Conservation (phyloP, 2,888 invertebrate species). For the Molanna angustata region DNA sequence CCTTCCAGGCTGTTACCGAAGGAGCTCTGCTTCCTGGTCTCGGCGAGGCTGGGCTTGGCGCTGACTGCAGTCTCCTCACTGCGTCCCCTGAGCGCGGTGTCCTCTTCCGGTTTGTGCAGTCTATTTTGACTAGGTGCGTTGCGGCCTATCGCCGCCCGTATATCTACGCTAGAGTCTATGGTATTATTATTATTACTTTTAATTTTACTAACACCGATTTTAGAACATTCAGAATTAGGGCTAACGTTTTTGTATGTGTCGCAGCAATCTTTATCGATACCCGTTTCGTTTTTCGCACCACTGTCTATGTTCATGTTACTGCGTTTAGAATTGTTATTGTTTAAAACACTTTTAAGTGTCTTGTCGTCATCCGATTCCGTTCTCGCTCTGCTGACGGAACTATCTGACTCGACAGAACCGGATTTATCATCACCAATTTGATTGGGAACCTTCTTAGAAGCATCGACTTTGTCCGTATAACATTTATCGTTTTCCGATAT, state of each 20-base stretch:
- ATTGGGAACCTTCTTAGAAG: not conserved
- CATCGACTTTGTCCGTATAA: not conserved
- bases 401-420: too few species aligned
- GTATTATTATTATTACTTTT: not conserved
- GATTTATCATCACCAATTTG: not conserved
- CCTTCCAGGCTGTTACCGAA: conserved; percentile 25
- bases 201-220: conserved; percentile 4
- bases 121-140: not conserved
- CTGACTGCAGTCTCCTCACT: not conserved
- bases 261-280: not conserved
- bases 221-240: conserved; percentile 1
- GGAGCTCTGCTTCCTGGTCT: conserved; percentile 7
- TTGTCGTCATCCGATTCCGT: not conserved
- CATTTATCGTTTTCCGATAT: not conserved
- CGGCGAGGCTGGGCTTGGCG: conserved; percentile 4
- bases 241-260: not conserved
- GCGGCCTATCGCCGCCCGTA: conserved; percentile 3
- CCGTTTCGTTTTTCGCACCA: conserved; percentile 1
- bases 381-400: too few species aligned
- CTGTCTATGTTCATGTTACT: conserved; percentile 19
- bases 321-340: conserved; percentile 18
- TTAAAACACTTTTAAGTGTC: not conserved
- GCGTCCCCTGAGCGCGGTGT: not conserved
- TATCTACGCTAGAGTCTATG: not conserved
- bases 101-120: conserved; percentile 2